These are phyloP conservation scores for Danio rerio DNA, from an alignment of 2,113 vertebrate species.

Conservation along the genomic window GRCz12tu NC_133189.1:34231001-34231500, in stretches of 20 bases:
- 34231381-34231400: slow-evolving; percentile 96
- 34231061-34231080: slow-evolving; percentile 25
- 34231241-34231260: not conserved
- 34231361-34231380: slow-evolving; percentile 90
- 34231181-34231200: slow-evolving; percentile 41
- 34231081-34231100: slow-evolving; percentile 6
- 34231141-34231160: slow-evolving; percentile 42
- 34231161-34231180: slow-evolving; percentile 46
- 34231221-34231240: slow-evolving; percentile 2
- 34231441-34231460: slow-evolving; percentile 93
- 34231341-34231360: slow-evolving; percentile 96
- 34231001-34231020: not conserved
- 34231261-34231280: not conserved
- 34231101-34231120: slow-evolving; percentile 24
- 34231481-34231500: no score
- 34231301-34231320: slow-evolving; percentile 88
- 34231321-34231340: slow-evolving; percentile 97
- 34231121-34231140: slow-evolving; percentile 41
- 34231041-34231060: slow-evolving; percentile 27
- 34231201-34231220: not conserved
- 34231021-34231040: not conserved
- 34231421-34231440: slow-evolving; percentile 94
- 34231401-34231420: slow-evolving; percentile 96
- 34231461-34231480: slow-evolving; percentile 18
- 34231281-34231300: not conserved